A percentile compares a stretch with the other conserved stretches of the same genome.
phyloP scores from a whole-genome alignment of 2,113 vertebrate species.

The Oncorhynchus nerka region DNA sequence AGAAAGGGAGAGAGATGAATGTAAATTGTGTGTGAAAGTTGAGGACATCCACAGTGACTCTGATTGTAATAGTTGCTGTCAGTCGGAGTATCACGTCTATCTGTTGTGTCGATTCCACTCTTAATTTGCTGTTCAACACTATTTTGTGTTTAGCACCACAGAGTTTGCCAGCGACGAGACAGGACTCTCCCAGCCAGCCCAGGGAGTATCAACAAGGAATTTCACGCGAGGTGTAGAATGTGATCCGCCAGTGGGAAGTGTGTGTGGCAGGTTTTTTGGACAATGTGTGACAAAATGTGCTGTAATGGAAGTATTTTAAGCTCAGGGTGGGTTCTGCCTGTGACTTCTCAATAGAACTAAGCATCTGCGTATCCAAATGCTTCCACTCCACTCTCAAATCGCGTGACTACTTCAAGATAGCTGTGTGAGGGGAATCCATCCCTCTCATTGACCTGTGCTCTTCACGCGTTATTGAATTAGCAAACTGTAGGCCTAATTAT shows the following conservation, averaged over 20 bases:
- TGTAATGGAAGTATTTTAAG: constrained; percentile 8
- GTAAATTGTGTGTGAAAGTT: neutral
- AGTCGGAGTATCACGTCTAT: neutral
- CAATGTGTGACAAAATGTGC: neutral
- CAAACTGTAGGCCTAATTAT: neutral
- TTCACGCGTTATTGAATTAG: neutral
- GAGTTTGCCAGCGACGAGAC: neutral
- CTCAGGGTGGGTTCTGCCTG: neutral
- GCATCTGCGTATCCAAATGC: neutral
- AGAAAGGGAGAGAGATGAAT: neutral
- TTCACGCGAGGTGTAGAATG: constrained; percentile 37
- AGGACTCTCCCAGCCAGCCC: neutral
- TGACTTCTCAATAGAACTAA: neutral
- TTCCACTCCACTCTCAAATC: neutral
- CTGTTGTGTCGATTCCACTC: neutral
- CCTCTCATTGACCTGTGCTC: neutral
- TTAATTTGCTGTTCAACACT: neutral
- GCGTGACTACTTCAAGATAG: neutral
- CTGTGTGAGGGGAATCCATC: neutral
- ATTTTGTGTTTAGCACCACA: neutral
- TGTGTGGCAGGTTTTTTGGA: constrained; percentile 23
- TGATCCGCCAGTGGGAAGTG: constrained; percentile 52
- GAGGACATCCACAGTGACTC: neutral
- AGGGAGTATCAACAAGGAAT: neutral
- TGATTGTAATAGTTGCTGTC: neutral